Evolutionary conservation across 1,140 invertebrate species (phyloP), one percentile per base, ranked within the genome.

Genomic region (Cephus cinctus): DNA sequence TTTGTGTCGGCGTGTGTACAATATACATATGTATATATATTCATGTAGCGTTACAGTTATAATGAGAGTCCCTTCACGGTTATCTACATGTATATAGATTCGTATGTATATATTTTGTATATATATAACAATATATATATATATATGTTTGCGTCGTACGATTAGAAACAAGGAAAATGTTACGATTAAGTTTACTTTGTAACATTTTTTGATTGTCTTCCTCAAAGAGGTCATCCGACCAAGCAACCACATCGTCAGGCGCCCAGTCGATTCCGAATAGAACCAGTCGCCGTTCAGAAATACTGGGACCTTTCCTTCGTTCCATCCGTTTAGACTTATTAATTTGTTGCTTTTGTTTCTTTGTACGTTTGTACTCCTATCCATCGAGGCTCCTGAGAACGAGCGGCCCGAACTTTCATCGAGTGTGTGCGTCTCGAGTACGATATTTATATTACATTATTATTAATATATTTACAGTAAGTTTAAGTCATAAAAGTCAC

Each of bases 121-220:
- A 36, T 3, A 36, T 12, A 15, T 15, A 36, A 36, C 19, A 36
- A 36, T 12, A 36, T 36, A 15, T 31, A 47, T 45, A 21, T 59
- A 52, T 49, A 48, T 61, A 51, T 49, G 34, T 50, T 43, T 46
- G 50, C 34, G 51, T 56, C 47, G 16, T 68, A 68, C 40, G 59
- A 69, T 72, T 70, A 74, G 57, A 73, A 74, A 74, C 70, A 67
- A 76, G 65, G 67, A 71, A 71, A 76, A 75, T 73, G 69, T 76
- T 71, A 71, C 65, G 43, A 50, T 41, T 41, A 41, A 6, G 20
- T 47, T 49, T 55, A 43, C 43, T 31, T 22, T 20, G 62, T 69
- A 76, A 75, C 69, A 77, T 73, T 75, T n/a, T 75, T 73, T 77
- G 75, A 77, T 77, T 77, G 75, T 77, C 75, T 71, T 75, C 64